phyloP scores from a whole-genome alignment of 2,888 invertebrate genomes.

The Agapostemon virescens region DNA sequence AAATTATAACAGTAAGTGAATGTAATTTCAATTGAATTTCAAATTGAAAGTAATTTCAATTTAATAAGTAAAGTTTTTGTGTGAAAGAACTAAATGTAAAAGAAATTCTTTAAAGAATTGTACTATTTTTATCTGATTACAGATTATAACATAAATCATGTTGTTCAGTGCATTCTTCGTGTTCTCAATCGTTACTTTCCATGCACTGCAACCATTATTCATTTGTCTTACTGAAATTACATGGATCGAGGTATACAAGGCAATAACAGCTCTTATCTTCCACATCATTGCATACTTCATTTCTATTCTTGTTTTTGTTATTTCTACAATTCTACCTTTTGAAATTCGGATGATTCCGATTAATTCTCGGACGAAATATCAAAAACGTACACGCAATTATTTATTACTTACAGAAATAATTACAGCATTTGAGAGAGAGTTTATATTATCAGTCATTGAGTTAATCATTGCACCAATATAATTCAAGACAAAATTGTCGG shows the following conservation, averaged over 20 bases:
- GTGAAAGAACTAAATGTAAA: not conserved
- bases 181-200: not conserved
- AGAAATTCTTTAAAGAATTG: not conserved
- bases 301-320: not conserved
- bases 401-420: not conserved
- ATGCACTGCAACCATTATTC: not conserved
- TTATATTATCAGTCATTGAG: too few species aligned
- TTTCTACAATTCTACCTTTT: not conserved
- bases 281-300: not conserved
- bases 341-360: not conserved
- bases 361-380: too few species aligned
- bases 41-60: too few species aligned
- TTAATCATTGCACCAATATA: too few species aligned
- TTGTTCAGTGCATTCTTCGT: slow-evolving; percentile 1
- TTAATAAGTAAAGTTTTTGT: too few species aligned
- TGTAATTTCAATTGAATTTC: too few species aligned
- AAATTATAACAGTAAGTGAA: not conserved
- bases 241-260: not conserved
- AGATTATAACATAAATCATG: not conserved
- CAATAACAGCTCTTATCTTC: not conserved
- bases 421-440: not conserved
- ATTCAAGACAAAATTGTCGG: too few species aligned
- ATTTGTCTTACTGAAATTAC: not conserved
- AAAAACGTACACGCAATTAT: not conserved
- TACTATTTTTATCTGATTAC: not conserved